Base-by-base conservation (phyloP, 2,888 invertebrate genomes). In the Creontiades dilutus region DNA sequence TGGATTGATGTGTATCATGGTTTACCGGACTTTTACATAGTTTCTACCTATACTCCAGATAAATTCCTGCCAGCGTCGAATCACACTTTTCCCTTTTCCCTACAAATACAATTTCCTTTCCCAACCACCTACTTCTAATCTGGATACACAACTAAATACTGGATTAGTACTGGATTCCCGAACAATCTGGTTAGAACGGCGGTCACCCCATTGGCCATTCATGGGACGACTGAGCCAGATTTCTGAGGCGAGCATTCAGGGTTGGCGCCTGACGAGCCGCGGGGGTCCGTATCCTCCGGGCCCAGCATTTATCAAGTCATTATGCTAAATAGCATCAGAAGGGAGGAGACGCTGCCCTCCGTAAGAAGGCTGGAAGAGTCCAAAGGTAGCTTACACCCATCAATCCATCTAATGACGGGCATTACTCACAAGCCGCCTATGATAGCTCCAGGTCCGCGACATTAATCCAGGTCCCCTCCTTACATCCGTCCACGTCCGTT, bases 301-400 rank as follows among this genome's bases (percentile, higher is more conserved):
- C 7, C 75, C 86, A 46, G 86, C 86, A 86, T 86, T 86, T 86
- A 86, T 86, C 86, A 86, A 86, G 86, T 86, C 86, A 86, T 86
- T 86, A 86, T 86, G 86, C 86, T 86, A 86, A 86, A 86, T 61
- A 68, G 68, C 46, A n/a, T 61, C 19, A 19, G 61, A 19, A 61
- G 61, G 19, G 61, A 61, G 28, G 57, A 57, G 37, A 37, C 61
- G 28, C 46, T 52, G 23, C 61, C 61, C 46, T 52, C 13, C 16
- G 85, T 28, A 85, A 68, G 61, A 68, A n/a, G 27, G 23, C 61
- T 61, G 61, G 61, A 86, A 37, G 86, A 86, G 61, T 86, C 75
- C 68, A 68, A 86, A 86, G 86, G 86, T 86, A 86, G 68, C 68
- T 86, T 86, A 47, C 68, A 68, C 68, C 88, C 88, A 88, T 88